Base-by-base conservation (phyloP, 2,113 vertebrate species). In the Indicator maculatus region DNA sequence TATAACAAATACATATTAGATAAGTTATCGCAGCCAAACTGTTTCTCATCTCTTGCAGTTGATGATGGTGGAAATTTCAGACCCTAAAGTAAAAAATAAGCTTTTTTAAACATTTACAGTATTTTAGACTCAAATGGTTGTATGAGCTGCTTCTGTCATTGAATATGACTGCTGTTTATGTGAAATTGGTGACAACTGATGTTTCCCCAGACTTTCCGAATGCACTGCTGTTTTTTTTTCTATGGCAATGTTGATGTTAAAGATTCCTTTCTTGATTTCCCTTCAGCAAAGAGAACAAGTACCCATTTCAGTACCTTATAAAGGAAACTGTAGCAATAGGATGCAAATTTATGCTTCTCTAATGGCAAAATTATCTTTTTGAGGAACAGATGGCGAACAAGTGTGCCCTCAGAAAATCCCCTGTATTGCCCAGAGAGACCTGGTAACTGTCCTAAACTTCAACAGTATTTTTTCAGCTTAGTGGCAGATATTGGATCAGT, bases 1-100 rank as follows among this genome's bases (percentile, higher is more conserved):
- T 95, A 66, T 27, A 93, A 96, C 82, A 93, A 94, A 93, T 74
- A 77, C 10, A 1, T 45, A 50, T 71, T 91, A 95, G 91, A 92
- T 93, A 95, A 88, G 36, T 78, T 95, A 92, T 92, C 59, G 0
- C 38, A 64, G 72, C 71, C 67, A 50, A 82, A 61, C 81, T 90
- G 64, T 79, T 89, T 89, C 61, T 87, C 0, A 1, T 82, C 64
- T 47, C 61, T 90, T 90, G 67, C 16, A n/a, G 50, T 61, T 84
- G 33, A 39, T 65, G 69, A 78, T 63, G 88, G n/a, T 41, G 69
- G 55, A 70, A 50, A n/a, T 85, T 95, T 74, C 18, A 33, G 82
- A 21, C 47, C 81, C 38, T 27, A 1, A 78, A 89, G 41, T 73
- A 0, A 13, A 93, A 93, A 89, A 33, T 9, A 61, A 39, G 6